Conservation (phyloP, 2,113 vertebrate species). For the Marmota flaviventris region DNA sequence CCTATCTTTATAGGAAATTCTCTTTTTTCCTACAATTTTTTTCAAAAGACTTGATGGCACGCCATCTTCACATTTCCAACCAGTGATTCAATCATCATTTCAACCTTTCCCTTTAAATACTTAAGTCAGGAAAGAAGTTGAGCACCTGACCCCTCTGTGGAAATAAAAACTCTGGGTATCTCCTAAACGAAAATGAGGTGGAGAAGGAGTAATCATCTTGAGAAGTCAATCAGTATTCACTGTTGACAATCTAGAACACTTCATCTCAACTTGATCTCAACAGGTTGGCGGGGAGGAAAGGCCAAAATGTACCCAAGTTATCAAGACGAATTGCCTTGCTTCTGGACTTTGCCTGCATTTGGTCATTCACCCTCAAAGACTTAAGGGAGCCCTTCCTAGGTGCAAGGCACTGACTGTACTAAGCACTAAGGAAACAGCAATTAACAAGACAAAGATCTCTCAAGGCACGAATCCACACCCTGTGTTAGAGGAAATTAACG, state of each 20-base stretch:
- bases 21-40: background rate
- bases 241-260: background rate
- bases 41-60: background rate
- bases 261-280: conserved; percentile 31
- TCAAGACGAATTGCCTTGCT: background rate
- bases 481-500: background rate
- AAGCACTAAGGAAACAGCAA: background rate
- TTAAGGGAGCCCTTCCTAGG: background rate
- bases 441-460: conserved; percentile 10
- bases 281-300: background rate
- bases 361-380: background rate
- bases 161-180: background rate
- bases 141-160: background rate
- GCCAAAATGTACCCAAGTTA: background rate
- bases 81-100: background rate
- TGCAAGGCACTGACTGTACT: background rate
- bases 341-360: conserved; percentile 35
- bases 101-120: conserved; percentile 37
- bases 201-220: background rate
- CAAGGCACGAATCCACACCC: background rate
- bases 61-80: background rate
- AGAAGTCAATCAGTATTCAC: background rate
- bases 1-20: conserved; percentile 13
- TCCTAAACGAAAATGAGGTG: background rate
- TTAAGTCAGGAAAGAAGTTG: background rate